Evolutionary conservation across 2,888 invertebrate species (phyloP), one percentile per base, ranked within the genome.

Genomic region (Bombylius major): DNA sequence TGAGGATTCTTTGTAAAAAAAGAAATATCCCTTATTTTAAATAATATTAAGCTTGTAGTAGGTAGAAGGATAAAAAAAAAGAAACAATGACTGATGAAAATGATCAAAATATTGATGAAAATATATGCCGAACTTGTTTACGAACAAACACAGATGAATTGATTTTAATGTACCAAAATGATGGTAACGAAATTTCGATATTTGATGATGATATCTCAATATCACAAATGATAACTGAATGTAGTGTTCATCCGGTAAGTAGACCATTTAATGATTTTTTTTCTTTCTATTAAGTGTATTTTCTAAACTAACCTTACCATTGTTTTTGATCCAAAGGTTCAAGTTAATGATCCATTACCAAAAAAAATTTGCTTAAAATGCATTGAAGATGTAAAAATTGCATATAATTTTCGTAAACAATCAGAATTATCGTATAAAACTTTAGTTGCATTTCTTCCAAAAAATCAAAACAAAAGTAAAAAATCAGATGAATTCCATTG

Each of bases 321-420:
- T 11, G 4, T 42, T 42, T 36, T 36, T 8, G 1, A 9, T 36
- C 9, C 2, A 1, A 36, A 36, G 9, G 9, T 36, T 23, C 47
- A 76, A 72, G 72, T 77, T 54, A 69, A 70, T 61, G 71, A 74
- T 56, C 70, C 67, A n/a, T 64, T 73, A 60, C 75, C 75, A 5
- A 65, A 67, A 46, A 65, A 71, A 48, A 71, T 75, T 56, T 75
- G 75, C 54, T 58, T 56, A 14, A 57, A 63, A 7, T 75, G 75
- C 60, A 62, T 68, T 34, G 63, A 66, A 33, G 64, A 62, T 12
- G 67, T 73, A 13, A 66, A 65, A 31, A 63, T 62, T 13, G 70
- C 74, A 9, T 72, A 66, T 56, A 62, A 65, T 46, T 73, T 75
- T 39, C 73, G 72, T 54, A 65, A 65, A 32, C 67, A 67, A 48